Percentiles rank a stretch among this genome's conserved stretches.
These are phyloP conservation scores for Embidobia sp. DNA, from an alignment of 2,888 invertebrate species.

Conservation along the genomic window DNA sequence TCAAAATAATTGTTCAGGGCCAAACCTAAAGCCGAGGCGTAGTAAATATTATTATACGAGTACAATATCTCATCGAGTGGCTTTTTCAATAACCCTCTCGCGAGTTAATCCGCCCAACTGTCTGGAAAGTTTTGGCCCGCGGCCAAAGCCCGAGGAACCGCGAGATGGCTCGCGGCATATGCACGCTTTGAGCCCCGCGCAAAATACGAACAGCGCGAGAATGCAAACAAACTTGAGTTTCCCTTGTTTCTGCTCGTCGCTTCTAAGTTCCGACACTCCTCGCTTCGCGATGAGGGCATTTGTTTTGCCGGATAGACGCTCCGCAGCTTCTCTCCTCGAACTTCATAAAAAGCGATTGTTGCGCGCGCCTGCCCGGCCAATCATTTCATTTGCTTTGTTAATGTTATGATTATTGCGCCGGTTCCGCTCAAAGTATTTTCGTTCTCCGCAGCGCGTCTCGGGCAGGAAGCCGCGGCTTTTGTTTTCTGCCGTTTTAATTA, in stretches of 20 bases:
- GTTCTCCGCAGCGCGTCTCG: too few relatives aligned
- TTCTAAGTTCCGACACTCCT: conserved; percentile 30
- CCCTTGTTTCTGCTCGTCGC: conserved; percentile 30
- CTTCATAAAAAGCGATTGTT: conserved; percentile 34
- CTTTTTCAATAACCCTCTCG: conserved; percentile 70
- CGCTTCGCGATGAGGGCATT: conserved; percentile 14
- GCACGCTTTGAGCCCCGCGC: conserved; percentile 50
- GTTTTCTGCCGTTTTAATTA: too few relatives aligned
- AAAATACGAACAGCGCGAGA: conserved; percentile 65
- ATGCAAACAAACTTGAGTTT: conserved; percentile 63
- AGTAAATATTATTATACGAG: conserved; percentile 68
- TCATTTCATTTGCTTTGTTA: conserved; percentile 30
- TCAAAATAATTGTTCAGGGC: too few relatives aligned
- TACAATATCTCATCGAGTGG: conserved; percentile 63
- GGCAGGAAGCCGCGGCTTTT: too few relatives aligned
- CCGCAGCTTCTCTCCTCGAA: conserved; percentile 10
- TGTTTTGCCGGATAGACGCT: conserved; percentile 29
- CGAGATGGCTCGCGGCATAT: conserved; percentile 43
- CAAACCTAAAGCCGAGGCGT: conserved; percentile 19
- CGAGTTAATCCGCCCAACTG: conserved; percentile 77
- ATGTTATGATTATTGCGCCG: conserved; percentile 16
- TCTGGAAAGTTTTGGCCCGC: conserved; percentile 78
- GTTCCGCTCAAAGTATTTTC: conserved; percentile 8
- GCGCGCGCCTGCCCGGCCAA: conserved; percentile 15
- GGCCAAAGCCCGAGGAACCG: conserved; percentile 70